Evolutionary conservation across 2,113 vertebrate genomes (phyloP), one percentile per base, ranked within the genome.

Genomic region (Rallus limicola): DNA sequence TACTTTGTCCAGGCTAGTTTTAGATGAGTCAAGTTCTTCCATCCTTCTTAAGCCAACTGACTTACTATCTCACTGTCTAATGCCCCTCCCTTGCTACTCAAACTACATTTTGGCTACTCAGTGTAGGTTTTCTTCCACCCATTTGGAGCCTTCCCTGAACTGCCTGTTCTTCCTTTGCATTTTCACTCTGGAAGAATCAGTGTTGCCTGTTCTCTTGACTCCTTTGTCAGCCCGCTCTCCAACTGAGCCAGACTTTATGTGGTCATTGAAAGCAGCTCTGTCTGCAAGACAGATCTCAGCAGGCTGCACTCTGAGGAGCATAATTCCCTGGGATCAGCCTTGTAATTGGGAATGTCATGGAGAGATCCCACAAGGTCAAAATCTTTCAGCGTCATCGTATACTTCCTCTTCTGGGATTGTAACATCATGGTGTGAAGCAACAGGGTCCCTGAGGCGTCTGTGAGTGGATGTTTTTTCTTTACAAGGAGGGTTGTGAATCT

Each of bases 21-120:
- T 84, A 58, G 19, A 79, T 92, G 88, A 92, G 71, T 95, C 95
- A 95, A 72, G 52, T 91, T 67, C 82, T 95, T 91, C 83, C 60
- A 90, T 90, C 85, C 76, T 81, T 80, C 60, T 76, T 92, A 94
- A 94, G 69, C 74, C 6, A 2, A 46, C 74, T 93, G 60, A 78
- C 74, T 93, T 56, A 78, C 83, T 93, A 21, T 82, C 86, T 64
- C 50, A 26, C 38, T 26, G 38, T 88, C 69, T 88, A 46, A 83
- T 79, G 70, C 82, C 63, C 64, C 78, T 96, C 77, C 86, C 70
- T 93, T 89, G 26, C 90, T 81, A 40, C 34, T 92, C 86, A 93
- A 72, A 78, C 48, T 92, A 62, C 38, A 31, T 79, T 91, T 95
- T 90, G 83, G 56, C 82, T 92, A 53, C 31, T 93, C 88, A 38